These are phyloP conservation scores for Lysandra bellargus DNA, from an alignment of 2,888 invertebrate species.

Conservation along the genomic window DNA sequence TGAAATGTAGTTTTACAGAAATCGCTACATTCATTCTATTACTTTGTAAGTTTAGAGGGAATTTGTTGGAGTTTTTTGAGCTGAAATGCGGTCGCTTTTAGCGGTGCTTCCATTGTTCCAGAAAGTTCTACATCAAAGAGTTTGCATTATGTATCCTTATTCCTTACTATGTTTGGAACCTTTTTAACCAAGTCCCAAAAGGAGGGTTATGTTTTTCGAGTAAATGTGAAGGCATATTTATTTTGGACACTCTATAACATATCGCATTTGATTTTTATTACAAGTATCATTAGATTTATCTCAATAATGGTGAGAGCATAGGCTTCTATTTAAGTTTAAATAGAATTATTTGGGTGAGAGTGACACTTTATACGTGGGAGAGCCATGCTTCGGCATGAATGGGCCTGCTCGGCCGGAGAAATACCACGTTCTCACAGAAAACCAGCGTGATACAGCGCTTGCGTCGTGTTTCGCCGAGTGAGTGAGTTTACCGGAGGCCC, in stretches of 20 bases:
- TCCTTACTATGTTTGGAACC: neutral
- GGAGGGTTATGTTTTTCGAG: neutral
- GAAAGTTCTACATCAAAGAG: slow-evolving; percentile 3
- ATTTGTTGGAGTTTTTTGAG: slow-evolving; percentile 17
- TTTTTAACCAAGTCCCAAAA: neutral
- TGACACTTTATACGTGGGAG: too few relatives aligned
- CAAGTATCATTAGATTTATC: too few relatives aligned
- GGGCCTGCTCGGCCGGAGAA: too few relatives aligned
- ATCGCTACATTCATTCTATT: slow-evolving; percentile 31
- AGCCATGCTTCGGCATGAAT: too few relatives aligned
- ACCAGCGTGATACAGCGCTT: too few relatives aligned
- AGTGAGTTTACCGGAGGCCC: too few relatives aligned
- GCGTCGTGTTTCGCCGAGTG: too few relatives aligned
- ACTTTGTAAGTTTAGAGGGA: slow-evolving; percentile 27
- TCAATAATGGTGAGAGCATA: too few relatives aligned
- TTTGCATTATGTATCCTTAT: neutral
- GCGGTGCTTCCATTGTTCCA: slow-evolving; percentile 13
- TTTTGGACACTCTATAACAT: neutral
- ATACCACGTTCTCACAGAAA: too few relatives aligned
- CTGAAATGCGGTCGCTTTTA: slow-evolving; percentile 22
- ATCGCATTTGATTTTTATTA: neutral
- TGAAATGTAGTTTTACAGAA: slow-evolving; percentile 33
- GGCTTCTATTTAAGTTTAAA: too few relatives aligned
- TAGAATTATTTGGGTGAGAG: too few relatives aligned
- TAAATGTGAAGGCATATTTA: too few relatives aligned